Evolutionary conservation across 2,888 invertebrate species (phyloP).

Genomic region (Trissolcus brochymenae): DNA sequence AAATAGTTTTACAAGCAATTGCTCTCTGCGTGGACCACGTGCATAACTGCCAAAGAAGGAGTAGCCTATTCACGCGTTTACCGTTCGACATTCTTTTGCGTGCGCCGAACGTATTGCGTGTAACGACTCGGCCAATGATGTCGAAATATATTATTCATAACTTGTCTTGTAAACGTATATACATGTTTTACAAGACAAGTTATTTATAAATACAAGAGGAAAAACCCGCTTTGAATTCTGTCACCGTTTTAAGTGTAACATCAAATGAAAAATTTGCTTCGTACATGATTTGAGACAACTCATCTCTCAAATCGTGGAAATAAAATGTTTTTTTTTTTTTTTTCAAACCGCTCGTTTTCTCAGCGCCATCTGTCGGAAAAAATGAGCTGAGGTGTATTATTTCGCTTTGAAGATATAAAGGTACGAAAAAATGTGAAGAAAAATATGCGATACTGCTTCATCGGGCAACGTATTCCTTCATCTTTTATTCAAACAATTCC

Average conservation of each 20-base stretch:
- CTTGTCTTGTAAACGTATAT: slow-evolving; percentile 30
- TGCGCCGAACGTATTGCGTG: slow-evolving; percentile 38
- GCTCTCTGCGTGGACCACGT: slow-evolving; percentile 14
- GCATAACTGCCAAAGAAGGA: slow-evolving; percentile 32
- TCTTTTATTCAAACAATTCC: slow-evolving; percentile 1
- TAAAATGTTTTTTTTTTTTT: too few species aligned
- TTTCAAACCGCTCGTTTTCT: too few species aligned
- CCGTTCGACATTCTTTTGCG: slow-evolving; percentile 55
- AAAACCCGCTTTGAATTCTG: slow-evolving; percentile 22
- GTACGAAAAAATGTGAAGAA: too few species aligned
- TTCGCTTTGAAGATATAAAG: too few species aligned
- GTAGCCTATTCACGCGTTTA: slow-evolving; percentile 51
- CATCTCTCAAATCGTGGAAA: not conserved
- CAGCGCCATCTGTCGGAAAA: too few species aligned
- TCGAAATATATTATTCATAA: slow-evolving; percentile 55
- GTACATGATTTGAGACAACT: not conserved
- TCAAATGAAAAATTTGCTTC: not conserved
- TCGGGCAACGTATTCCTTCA: too few species aligned
- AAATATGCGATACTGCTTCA: too few species aligned
- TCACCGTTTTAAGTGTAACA: slow-evolving; percentile 12
- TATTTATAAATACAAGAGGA: slow-evolving; percentile 40
- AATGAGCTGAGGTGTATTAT: too few species aligned
- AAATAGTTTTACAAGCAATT: too few species aligned
- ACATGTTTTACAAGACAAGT: slow-evolving; percentile 48
- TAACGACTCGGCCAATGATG: slow-evolving; percentile 31